phyloP scores from a whole-genome alignment of 2,797 vertebrate species.

The Sebastes oblongus region DNA sequence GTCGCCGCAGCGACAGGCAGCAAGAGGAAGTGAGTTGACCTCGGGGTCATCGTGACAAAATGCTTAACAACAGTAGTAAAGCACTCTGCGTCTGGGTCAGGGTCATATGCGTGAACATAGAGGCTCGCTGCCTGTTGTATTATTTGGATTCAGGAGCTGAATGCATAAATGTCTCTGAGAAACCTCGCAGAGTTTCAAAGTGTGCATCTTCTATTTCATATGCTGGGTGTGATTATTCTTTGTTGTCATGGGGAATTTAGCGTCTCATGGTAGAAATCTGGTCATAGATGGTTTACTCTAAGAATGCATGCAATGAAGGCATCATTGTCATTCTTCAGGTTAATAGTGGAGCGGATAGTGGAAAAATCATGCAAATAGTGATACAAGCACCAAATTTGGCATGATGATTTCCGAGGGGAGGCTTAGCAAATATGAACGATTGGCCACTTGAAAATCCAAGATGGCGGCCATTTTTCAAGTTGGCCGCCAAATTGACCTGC shows the following conservation, averaged over 20 bases:
- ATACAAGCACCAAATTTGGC: too few species aligned
- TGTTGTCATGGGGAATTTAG: not conserved
- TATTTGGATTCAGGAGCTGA: constrained; percentile 29
- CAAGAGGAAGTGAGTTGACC: constrained; percentile 70
- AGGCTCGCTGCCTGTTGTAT: constrained; percentile 25
- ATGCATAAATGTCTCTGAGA: constrained; percentile 15
- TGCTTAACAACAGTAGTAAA: constrained; percentile 72
- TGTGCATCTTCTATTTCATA: not conserved
- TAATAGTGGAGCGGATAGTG: too few species aligned
- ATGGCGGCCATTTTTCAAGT: too few species aligned
- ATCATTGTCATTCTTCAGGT: not conserved
- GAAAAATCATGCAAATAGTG: too few species aligned
- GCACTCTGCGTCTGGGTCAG: constrained; percentile 68
- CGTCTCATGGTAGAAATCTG: not conserved
- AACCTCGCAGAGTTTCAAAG: not conserved
- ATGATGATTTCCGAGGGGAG: too few species aligned
- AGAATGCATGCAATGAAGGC: not conserved
- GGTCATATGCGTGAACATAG: constrained; percentile 52
- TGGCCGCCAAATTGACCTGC: too few species aligned
- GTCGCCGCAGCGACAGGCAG: constrained; percentile 59
- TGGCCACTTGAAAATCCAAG: too few species aligned
- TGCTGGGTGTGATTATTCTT: not conserved
- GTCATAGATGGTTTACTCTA: not conserved
- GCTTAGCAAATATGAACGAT: too few species aligned
- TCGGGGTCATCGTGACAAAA: constrained; percentile 71